These are phyloP conservation scores for Saxidomus purpurata DNA, from an alignment of 1,140 invertebrate genomes.

Conservation along the genomic window DNA sequence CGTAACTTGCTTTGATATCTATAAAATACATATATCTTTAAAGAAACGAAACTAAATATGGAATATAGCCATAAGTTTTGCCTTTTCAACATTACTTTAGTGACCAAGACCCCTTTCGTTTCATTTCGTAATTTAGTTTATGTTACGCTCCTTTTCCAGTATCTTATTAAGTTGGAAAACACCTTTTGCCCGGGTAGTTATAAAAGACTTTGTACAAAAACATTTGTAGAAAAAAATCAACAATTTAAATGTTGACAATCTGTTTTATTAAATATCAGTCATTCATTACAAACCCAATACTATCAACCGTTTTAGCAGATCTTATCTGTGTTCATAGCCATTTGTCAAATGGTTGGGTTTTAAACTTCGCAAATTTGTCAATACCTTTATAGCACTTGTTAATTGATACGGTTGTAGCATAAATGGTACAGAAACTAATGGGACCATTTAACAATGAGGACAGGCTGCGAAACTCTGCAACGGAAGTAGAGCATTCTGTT, in stretches of 20 bases:
- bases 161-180: background rate
- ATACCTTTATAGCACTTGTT: background rate
- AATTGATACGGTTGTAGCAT: background rate
- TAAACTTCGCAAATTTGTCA: background rate
- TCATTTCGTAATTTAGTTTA: too few species aligned
- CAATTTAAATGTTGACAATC: background rate
- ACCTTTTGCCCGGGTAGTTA: background rate
- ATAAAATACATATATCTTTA: too few species aligned
- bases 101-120: too few species aligned
- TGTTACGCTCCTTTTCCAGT: too few species aligned
- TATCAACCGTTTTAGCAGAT: constrained; percentile 2
- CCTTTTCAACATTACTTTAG: too few species aligned
- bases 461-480: background rate
- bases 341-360: constrained; percentile 14
- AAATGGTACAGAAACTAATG: background rate
- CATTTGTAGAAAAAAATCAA: background rate
- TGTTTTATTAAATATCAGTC: constrained; percentile 12
- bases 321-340: background rate
- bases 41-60: too few species aligned
- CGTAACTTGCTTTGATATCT: too few species aligned
- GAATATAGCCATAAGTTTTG: too few species aligned
- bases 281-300: background rate
- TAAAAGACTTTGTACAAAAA: too few species aligned
- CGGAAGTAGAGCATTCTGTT: background rate
- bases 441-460: background rate